Base-by-base conservation (phyloP, 2,797 vertebrate genomes). In the Acipenser oxyrinchus region DNA sequence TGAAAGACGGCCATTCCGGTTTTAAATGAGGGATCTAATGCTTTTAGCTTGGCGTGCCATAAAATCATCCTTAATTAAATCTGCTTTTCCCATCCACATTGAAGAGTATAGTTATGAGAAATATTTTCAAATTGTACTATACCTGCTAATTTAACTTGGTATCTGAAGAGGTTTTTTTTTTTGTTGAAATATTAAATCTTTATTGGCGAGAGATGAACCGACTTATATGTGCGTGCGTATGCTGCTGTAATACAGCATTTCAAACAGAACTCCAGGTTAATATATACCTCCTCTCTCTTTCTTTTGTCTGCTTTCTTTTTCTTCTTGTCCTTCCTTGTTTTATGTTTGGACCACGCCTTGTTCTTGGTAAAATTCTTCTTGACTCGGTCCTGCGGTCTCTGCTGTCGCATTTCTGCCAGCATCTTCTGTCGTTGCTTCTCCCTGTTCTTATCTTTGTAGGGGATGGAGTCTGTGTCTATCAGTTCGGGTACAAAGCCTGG, bases 341-440 rank as follows among this genome's bases (percentile, higher is more conserved):
- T 97, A 84, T 98, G 95, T 70, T 97, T 98, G 1, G 96, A 98
- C 96, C 96, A 98, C 50, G 95, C 70, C 71, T 93, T 88, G 15
- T 92, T 98, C 78, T 84, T 94, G 0, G 72, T 2, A 2, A 89
- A 87, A 67, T 74, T 87, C 73, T 70, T 94, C 68, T 70, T 92
- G 1, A 71, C 73, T 2, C 60, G 2, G 23, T 37, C 49, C 0
- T 8, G 51, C 0, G 5, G 51, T 49, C 49, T 60, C 48, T 78
- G 77, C 1, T 67, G 78, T 1, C 76, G 82, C 51, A 72, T 81
- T 48, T 89, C 87, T 0, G 83, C 84, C 51, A 97, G 71, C 72
- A 85, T 82, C 73, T 93, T 95, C 84, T 89, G 89, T 60, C 95
- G 88, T 78, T 89, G 92, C 49, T 90, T 97, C 80, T 99, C 91